phyloP scores from a whole-genome alignment of 2,113 vertebrate species.

The Phoxinus phoxinus region DNA sequence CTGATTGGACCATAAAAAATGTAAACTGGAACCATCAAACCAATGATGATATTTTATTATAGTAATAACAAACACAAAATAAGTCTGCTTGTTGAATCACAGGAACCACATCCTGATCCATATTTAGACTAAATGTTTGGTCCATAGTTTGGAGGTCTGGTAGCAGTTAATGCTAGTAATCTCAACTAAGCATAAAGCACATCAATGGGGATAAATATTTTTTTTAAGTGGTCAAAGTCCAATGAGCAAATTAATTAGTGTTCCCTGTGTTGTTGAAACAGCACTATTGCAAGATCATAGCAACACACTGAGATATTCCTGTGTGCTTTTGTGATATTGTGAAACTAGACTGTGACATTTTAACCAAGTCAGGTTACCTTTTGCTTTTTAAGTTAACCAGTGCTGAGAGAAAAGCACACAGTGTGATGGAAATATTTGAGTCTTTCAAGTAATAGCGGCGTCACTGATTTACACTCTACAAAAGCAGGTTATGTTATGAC shows the following conservation, averaged over 20 bases:
- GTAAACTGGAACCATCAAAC: not conserved
- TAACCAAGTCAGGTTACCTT: conserved; percentile 51
- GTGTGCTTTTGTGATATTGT: conserved; percentile 18
- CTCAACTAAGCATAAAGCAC: conserved; percentile 2
- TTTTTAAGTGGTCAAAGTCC: conserved; percentile 43
- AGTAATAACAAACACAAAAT: not conserved
- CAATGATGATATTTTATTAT: not conserved
- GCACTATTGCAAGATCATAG: conserved; percentile 42
- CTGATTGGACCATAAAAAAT: not conserved
- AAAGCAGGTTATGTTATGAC: not conserved
- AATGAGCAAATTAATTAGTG: conserved; percentile 37
- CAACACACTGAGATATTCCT: conserved; percentile 15
- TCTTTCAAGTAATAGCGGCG: not conserved
- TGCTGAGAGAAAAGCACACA: conserved; percentile 1
- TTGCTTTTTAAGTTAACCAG: conserved; percentile 28
- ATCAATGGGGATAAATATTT: not conserved
- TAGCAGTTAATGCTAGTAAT: not conserved
- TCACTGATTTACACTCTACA: conserved; percentile 23
- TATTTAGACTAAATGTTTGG: not conserved
- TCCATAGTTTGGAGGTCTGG: not conserved
- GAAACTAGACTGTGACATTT: conserved; percentile 42
- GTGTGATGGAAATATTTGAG: not conserved
- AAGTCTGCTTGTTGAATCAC: not conserved
- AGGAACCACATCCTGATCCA: not conserved
- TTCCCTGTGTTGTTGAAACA: conserved; percentile 39